Evolutionary conservation across 2,888 invertebrate genomes (phyloP).

Genomic region (Drosophila peninsularis): DNA sequence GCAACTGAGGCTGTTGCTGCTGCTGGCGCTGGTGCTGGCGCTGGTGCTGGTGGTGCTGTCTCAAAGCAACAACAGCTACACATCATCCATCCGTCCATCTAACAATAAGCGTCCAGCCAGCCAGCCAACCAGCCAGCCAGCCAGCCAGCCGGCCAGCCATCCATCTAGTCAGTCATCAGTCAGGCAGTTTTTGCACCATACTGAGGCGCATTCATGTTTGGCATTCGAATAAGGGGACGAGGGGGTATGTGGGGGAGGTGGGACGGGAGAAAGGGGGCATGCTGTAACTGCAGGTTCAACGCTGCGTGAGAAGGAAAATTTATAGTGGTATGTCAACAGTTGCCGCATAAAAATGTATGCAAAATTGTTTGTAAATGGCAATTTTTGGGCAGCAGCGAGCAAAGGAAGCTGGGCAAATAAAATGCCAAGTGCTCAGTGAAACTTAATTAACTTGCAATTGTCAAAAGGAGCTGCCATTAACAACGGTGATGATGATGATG

Average conservation of each 20-base stretch:
- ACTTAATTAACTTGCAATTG: constrained; percentile 33
- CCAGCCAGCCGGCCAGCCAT: constrained; percentile 55
- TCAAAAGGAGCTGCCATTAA: constrained; percentile 11
- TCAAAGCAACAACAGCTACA: constrained; percentile 55
- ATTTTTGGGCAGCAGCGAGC: constrained; percentile 41
- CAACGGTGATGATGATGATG: not conserved
- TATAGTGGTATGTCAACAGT: constrained; percentile 77
- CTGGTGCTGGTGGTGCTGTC: constrained; percentile 4
- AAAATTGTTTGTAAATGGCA: constrained; percentile 78
- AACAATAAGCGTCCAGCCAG: constrained; percentile 73
- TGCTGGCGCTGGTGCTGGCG: not conserved
- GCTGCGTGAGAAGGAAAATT: constrained; percentile 53
- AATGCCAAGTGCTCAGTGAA: constrained; percentile 24
- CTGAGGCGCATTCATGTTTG: constrained; percentile 42
- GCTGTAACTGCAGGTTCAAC: constrained; percentile 32
- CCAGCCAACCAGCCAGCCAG: constrained; percentile 55
- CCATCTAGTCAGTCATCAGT: constrained; percentile 69
- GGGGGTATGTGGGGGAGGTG: not conserved
- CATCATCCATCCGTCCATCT: constrained; percentile 78
- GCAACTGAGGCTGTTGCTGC: constrained; percentile 31
- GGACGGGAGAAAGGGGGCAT: not conserved
- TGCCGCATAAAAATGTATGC: constrained; percentile 73
- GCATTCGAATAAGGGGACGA: constrained; percentile 17
- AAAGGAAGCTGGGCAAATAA: constrained; percentile 9
- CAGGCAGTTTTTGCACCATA: constrained; percentile 58